Conservation (phyloP, 2,113 vertebrate species). For the Cottus gobio region DNA sequence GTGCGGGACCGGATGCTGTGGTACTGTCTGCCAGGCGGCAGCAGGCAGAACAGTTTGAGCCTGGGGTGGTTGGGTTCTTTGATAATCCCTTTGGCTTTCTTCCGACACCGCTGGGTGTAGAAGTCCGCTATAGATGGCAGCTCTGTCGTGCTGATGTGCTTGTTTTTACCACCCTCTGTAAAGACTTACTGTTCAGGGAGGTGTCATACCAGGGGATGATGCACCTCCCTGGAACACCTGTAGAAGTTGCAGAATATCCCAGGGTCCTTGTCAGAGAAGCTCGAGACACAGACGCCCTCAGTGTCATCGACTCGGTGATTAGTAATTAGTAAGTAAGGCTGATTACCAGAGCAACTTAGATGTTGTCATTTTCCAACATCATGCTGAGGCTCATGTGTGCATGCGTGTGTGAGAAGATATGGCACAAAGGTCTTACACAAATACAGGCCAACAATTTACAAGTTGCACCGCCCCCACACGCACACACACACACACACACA, state of each 20-base stretch:
- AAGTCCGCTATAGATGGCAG: background rate
- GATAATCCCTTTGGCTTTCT: background rate
- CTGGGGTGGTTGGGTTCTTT: background rate
- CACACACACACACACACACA: conserved; percentile 33
- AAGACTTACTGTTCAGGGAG: background rate
- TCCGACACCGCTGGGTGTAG: background rate
- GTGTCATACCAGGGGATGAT: background rate
- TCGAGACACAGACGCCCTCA: background rate
- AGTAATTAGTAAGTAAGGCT: background rate
- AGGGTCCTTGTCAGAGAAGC: background rate
- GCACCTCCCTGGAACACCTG: background rate
- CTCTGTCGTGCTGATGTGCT: background rate
- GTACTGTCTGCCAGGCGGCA: background rate
- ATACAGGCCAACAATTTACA: conserved; percentile 42
- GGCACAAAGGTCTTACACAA: conserved; percentile 36
- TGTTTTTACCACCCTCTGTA: background rate
- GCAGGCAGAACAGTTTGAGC: background rate
- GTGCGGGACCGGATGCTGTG: background rate
- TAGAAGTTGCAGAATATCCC: background rate
- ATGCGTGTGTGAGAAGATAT: conserved; percentile 11
- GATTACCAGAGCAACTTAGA: background rate
- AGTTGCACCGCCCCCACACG: conserved; percentile 28
- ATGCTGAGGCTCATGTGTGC: background rate
- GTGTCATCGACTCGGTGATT: background rate
- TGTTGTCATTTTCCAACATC: background rate